phyloP scores from a whole-genome alignment of 2,888 invertebrate species.

The Seira musarum region DNA sequence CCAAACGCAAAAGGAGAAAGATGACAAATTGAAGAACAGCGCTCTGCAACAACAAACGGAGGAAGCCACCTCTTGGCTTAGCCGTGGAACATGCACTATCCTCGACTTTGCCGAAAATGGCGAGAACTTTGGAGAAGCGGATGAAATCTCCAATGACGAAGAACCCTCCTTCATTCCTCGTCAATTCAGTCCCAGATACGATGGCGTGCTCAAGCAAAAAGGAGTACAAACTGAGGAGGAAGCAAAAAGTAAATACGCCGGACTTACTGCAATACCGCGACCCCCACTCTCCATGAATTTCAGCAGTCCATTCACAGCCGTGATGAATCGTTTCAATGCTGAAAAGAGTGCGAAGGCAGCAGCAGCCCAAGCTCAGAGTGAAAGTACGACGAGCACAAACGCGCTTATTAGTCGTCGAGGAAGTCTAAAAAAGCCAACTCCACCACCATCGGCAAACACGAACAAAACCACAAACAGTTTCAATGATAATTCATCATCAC shows the following conservation, averaged over 20 bases:
- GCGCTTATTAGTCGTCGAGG: conserved; percentile 21
- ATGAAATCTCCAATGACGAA: conserved; percentile 61
- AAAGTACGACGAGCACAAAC: conserved; percentile 2
- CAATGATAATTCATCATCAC: conserved; percentile 20
- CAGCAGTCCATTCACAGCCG: conserved; percentile 59
- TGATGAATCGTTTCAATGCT: conserved; percentile 54
- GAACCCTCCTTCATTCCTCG: conserved; percentile 62
- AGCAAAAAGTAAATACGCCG: conserved; percentile 48
- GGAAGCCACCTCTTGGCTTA: conserved; percentile 59
- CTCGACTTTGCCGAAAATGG: conserved; percentile 20
- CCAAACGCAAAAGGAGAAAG: conserved; percentile 38
- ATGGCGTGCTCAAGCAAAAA: conserved; percentile 64
- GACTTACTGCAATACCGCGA: conserved; percentile 64
- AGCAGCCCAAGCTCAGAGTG: conserved; percentile 5
- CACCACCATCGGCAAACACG: conserved; percentile 22
- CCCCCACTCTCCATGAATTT: conserved; percentile 61
- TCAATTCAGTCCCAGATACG: conserved; percentile 55
- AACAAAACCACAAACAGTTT: not conserved
- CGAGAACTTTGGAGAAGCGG: conserved; percentile 11
- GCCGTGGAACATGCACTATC: conserved; percentile 63
- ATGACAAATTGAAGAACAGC: too few species aligned
- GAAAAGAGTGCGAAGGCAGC: conserved; percentile 46
- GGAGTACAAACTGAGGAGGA: conserved; percentile 67
- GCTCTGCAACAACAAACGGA: conserved; percentile 30
- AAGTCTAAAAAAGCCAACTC: conserved; percentile 39